A percentile compares a stretch with the other conserved stretches of the same genome.
phyloP scores from a whole-genome alignment of 2,797 vertebrate species.

The Naso thynnoides region DNA sequence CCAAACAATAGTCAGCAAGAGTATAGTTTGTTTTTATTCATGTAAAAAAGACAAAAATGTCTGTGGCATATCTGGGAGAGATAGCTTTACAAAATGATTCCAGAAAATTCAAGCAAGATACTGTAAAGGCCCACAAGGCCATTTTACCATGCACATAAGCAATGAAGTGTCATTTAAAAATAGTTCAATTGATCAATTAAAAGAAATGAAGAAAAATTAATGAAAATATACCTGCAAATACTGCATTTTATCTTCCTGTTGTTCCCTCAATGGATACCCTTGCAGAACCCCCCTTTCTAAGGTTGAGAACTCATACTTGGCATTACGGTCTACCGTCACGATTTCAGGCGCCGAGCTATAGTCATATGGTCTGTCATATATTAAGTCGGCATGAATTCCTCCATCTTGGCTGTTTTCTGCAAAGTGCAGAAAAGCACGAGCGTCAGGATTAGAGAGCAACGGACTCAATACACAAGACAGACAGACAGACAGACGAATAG shows the following conservation, averaged over 20 bases:
- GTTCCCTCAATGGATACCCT: constrained; percentile 88
- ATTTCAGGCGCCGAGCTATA: constrained; percentile 89
- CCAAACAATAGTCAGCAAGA: constrained; percentile 79
- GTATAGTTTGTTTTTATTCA: constrained; percentile 69
- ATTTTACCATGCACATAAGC: constrained; percentile 82
- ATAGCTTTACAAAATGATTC: constrained; percentile 70
- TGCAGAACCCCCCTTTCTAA: constrained; percentile 91
- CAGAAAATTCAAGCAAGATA: constrained; percentile 64
- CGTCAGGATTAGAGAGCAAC: constrained; percentile 87
- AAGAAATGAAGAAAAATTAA: constrained; percentile 84
- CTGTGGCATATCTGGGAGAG: constrained; percentile 57
- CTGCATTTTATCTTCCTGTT: constrained; percentile 95
- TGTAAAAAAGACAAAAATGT: constrained; percentile 43
- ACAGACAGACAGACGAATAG: constrained; percentile 85
- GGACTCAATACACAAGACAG: constrained; percentile 85
- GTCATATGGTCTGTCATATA: constrained; percentile 90
- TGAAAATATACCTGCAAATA: constrained; percentile 95
- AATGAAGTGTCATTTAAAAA: constrained; percentile 72
- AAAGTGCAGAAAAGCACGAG: constrained; percentile 86
- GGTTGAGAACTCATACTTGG: constrained; percentile 91
- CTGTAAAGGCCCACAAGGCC: constrained; percentile 64
- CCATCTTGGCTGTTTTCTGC: constrained; percentile 93
- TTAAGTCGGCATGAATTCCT: constrained; percentile 89
- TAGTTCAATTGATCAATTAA: constrained; percentile 77
- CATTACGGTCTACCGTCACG: constrained; percentile 90